These are phyloP conservation scores for Cosmopolites sordidus DNA, from an alignment of 2,888 invertebrate genomes.

Conservation along the genomic window DNA sequence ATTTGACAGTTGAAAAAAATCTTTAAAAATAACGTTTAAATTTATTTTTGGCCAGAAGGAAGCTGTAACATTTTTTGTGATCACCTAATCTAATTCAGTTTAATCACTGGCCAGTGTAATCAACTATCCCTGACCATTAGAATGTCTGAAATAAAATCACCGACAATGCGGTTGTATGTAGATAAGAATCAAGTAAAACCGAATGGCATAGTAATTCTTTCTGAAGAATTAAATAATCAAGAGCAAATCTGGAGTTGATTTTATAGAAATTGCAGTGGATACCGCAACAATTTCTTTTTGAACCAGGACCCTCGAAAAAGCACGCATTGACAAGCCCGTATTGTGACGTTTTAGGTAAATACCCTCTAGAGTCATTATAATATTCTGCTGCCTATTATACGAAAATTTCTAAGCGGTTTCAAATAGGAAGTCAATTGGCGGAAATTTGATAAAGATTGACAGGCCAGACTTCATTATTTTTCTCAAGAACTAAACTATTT, in stretches of 20 bases:
- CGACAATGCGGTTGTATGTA: slow-evolving; percentile 1
- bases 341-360: slow-evolving; percentile 36
- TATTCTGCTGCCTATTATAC: slow-evolving; percentile 25
- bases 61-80: no score
- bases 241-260: slow-evolving; percentile 6
- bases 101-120: no score
- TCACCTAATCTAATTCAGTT: no score
- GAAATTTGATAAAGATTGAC: slow-evolving; percentile 26
- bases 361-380: slow-evolving; percentile 22
- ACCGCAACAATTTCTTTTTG: slow-evolving; percentile 4
- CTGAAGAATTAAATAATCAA: slow-evolving; percentile 26
- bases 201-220: slow-evolving; percentile 21
- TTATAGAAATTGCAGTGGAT: no score
- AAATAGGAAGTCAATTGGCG: slow-evolving; percentile 38
- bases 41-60: no score
- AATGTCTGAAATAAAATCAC: no score
- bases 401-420: slow-evolving; percentile 19
- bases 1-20: no score
- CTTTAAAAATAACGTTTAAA: no score
- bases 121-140: no score
- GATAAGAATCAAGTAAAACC: slow-evolving; percentile 26
- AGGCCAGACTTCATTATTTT: slow-evolving; percentile 14
- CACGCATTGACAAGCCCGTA: slow-evolving; percentile 33
- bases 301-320: slow-evolving; percentile 18
- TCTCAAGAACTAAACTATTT: slow-evolving; percentile 1